These are phyloP conservation scores for Drosophila algonquin DNA, from an alignment of 2,888 invertebrate species.

Conservation along the genomic window DNA sequence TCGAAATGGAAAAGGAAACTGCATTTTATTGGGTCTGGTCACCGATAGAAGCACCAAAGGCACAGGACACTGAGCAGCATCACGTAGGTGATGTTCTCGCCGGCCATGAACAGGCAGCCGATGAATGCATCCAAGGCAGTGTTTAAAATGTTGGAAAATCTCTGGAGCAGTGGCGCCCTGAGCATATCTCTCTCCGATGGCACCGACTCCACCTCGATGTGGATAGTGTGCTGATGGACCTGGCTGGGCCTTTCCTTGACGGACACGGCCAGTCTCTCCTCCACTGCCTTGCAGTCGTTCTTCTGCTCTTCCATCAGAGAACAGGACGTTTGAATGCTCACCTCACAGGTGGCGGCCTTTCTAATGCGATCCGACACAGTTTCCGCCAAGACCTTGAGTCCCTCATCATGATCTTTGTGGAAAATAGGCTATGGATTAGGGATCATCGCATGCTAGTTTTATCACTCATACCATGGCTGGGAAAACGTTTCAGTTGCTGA, in stretches of 20 bases:
- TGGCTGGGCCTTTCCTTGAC: not conserved
- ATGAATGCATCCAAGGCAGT: slow-evolving; percentile 53
- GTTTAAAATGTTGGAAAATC: slow-evolving; percentile 62
- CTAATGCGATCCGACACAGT: slow-evolving; percentile 50
- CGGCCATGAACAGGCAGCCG: slow-evolving; percentile 63
- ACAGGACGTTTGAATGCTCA: not conserved
- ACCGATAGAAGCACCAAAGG: slow-evolving; percentile 64
- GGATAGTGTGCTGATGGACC: not conserved
- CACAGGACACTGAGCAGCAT: slow-evolving; percentile 57
- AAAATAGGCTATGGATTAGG: not conserved
- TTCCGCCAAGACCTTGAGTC: too few relatives aligned
- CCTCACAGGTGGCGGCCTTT: slow-evolving; percentile 48
- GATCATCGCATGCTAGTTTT: not conserved
- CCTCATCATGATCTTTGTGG: not conserved
- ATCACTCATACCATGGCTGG: not conserved
- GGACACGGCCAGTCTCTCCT: not conserved
- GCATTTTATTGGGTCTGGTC: not conserved
- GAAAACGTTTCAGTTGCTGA: slow-evolving; percentile 38
- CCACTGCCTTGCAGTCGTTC: not conserved
- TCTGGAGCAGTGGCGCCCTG: slow-evolving; percentile 59
- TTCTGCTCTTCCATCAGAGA: not conserved
- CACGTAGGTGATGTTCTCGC: slow-evolving; percentile 65
- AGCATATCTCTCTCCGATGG: slow-evolving; percentile 57
- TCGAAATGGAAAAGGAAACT: not conserved
- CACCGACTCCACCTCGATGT: slow-evolving; percentile 59